Base-by-base conservation (phyloP, 1,140 invertebrate genomes). In the Drosophila sp. region DNA sequence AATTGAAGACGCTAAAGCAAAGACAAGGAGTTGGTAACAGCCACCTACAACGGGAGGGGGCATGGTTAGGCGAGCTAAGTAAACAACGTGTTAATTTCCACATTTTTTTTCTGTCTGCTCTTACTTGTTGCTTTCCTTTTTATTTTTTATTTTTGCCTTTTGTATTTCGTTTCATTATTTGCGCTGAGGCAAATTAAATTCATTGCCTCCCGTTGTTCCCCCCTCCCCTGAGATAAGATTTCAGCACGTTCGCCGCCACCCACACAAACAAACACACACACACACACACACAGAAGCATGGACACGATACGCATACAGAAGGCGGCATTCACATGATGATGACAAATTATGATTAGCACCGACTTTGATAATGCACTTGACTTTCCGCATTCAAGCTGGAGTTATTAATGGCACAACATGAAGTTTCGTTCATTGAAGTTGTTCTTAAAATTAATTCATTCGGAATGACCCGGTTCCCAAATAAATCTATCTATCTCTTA, bases 1-100 rank as follows among this genome's bases (percentile, higher is more conserved):
- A 56, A 41, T 30, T 29, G 64, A 61, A 77, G 66, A 29, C 60
- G 60, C 80, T 83, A 89, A 89, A 72, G 72, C 64, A 66, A 72
- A 78, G 70, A 47, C 40, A 32, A 10, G 38, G 38, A 41, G 40
- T 35, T 23, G 57, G 8, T 23, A 30, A 29, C 17, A 25, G n/a
- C 25, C 41, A 50, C 4, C 29, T n/a, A 33, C 60, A 62, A 32
- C 44, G 41, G 35, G 60, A 68, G 63, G 66, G 30, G 30, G 44
- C 25, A 32, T n/a, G 58, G 8, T n/a, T 44, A 71, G 66, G 55
- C 75, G 61, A 73, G 17, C 47, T 67, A 72, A 80, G 80, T 78
- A 87, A 89, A 89, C 80, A 87, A 84, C 72, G 83, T 89, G 84
- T 89, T 89, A 89, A 89, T 87, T 79, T 89, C 62, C 71, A 71